Base-by-base conservation (phyloP, 2,797 vertebrate genomes). In the Glyptemys insculpta region DNA sequence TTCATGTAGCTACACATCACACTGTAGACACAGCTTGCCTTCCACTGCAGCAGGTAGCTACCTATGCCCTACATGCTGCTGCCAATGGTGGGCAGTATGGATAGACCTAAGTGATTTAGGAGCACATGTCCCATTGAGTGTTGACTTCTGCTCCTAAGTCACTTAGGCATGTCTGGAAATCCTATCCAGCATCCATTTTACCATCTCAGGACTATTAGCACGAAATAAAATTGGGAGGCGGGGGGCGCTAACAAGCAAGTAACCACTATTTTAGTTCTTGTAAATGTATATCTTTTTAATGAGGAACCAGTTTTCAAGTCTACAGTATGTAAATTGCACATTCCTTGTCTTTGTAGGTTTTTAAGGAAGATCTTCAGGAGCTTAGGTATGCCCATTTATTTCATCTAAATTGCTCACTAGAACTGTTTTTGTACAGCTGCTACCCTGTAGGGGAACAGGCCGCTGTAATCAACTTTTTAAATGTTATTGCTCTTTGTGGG, bases 281-380 rank as follows among this genome's bases (percentile, higher is more conserved):
- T 91, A 91, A 89, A 76, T 72, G 19, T 72, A 23, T 72, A 72
- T 37, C 91, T 81, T 78, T 47, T 78, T 78, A 31, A 78, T 3
- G 8, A 9, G 14, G 8, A 47, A 59, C 34, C 0, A n/a, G 83
- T 2, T 90, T 88, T 85, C 59, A 86, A 84, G 49, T 79, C 18
- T 86, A 8, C 11, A 15, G 49, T 12, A 44, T 83, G 21, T 95
- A 93, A 95, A 92, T 83, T 85, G n/a, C 29, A 65, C 65, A 44
- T 91, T 94, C 25, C 18, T 97, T 93, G 90, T 57, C 95, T 83
- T 96, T 85, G 81, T 92, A 99, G 99, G 98, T 98, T 91, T 99
- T 99, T 95, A 99, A 98, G 95, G 98, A 99, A 86, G 98, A 99
- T 97, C 97, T 99, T 29, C 97, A 98, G 96, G 98, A 99, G 76